phyloP scores from a whole-genome alignment of 2,888 invertebrate species.

The Nudaria mundana region DNA sequence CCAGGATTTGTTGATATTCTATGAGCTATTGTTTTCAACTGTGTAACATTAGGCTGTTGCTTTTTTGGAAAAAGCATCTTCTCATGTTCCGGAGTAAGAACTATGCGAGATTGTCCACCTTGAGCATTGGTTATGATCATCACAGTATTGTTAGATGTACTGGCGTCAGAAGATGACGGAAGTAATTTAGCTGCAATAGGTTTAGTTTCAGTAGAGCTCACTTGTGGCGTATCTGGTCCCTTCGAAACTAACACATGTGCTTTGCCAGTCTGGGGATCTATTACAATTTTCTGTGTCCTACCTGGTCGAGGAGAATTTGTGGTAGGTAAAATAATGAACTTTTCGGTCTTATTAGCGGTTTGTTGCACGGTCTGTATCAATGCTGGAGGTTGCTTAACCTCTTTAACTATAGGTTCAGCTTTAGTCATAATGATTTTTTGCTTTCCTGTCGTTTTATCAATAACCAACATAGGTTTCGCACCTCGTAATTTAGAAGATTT shows the following conservation, averaged over 20 bases:
- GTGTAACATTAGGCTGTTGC: constrained; percentile 61
- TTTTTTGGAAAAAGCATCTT: constrained; percentile 81
- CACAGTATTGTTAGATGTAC: constrained; percentile 75
- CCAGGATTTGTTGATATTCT: constrained; percentile 50
- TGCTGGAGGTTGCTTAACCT: constrained; percentile 50
- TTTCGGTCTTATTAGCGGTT: constrained; percentile 55
- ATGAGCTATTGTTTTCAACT: constrained; percentile 63
- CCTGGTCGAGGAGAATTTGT: constrained; percentile 53
- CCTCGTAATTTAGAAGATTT: constrained; percentile 71
- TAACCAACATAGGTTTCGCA: constrained; percentile 71
- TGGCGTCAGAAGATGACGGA: constrained; percentile 53
- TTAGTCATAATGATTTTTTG: constrained; percentile 74
- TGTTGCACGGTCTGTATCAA: constrained; percentile 54
- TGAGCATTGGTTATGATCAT: constrained; percentile 84
- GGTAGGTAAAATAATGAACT: constrained; percentile 71
- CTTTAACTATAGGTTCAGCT: constrained; percentile 57
- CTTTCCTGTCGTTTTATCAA: constrained; percentile 72
- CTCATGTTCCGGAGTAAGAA: constrained; percentile 82
- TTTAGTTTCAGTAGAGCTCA: constrained; percentile 50
- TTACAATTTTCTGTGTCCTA: constrained; percentile 72
- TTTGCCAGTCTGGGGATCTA: constrained; percentile 73
- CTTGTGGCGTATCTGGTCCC: constrained; percentile 44
- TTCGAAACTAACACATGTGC: constrained; percentile 68
- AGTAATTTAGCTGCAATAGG: constrained; percentile 67
- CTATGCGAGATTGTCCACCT: constrained; percentile 81